phyloP scores from a whole-genome alignment of 2,797 vertebrate genomes.

The Vireo griseus region DNA sequence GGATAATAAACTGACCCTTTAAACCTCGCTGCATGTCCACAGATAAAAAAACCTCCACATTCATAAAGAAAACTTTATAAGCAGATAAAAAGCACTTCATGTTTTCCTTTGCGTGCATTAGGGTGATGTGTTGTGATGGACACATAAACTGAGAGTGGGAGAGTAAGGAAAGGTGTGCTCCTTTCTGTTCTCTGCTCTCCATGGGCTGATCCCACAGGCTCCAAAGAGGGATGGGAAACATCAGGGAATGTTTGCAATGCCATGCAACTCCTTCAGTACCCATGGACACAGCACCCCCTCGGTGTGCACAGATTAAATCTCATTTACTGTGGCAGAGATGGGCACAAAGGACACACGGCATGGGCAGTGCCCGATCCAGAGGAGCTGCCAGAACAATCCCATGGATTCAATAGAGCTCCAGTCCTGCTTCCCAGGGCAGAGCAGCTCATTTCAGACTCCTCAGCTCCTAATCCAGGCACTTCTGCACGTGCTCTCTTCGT shows the following conservation, averaged over 20 bases:
- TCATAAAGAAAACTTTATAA: not conserved
- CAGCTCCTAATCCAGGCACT: not conserved
- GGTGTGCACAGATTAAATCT: not conserved
- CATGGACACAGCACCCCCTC: not conserved
- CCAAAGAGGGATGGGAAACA: not conserved
- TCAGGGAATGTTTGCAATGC: not conserved
- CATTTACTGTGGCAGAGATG: not conserved
- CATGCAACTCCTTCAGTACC: not conserved
- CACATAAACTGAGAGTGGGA: not conserved
- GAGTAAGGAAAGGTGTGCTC: not conserved
- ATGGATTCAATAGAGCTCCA: not conserved
- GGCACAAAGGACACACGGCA: not conserved
- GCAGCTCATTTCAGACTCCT: not conserved
- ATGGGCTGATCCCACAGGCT: not conserved
- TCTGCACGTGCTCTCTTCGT: accelerated
- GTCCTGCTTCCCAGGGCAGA: not conserved
- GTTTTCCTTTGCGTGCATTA: not conserved
- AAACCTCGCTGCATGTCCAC: not conserved
- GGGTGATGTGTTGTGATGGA: not conserved
- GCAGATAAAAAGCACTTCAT: not conserved
- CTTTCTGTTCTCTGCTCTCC: not conserved
- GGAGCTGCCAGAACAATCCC: not conserved
- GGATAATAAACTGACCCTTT: not conserved
- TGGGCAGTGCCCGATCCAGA: not conserved
- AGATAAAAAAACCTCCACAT: not conserved